Evolutionary conservation across 1,140 invertebrate genomes (phyloP).

Genomic region (Lordiphosa stackelbergi): DNA sequence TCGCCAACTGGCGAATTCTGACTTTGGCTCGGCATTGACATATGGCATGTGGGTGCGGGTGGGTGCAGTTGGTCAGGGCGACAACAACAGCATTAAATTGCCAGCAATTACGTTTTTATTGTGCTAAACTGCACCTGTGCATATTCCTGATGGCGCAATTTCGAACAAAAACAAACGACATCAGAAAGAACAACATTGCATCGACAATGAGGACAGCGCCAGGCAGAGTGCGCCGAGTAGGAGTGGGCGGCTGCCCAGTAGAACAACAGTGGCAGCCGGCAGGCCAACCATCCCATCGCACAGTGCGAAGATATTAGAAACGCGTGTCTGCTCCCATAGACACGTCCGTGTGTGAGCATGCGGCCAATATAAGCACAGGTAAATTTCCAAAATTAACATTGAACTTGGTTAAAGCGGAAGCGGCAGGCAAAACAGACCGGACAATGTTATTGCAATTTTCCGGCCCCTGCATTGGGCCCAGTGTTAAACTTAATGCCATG

Average conservation of each 20-base stretch:
- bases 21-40: constrained; percentile 32
- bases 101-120: constrained; percentile 75
- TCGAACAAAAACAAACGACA: constrained; percentile 75
- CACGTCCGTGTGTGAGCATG: constrained; percentile 31
- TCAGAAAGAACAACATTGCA: constrained; percentile 73
- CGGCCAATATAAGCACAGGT: constrained; percentile 66
- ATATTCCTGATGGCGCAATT: constrained; percentile 76
- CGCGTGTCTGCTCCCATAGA: constrained; percentile 23
- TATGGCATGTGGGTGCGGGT: constrained; percentile 9
- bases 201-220: constrained; percentile 7
- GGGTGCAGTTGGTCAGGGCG: constrained; percentile 19
- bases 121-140: constrained; percentile 75
- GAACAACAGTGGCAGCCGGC: constrained; percentile 49
- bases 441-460: constrained; percentile 73
- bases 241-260: constrained; percentile 40
- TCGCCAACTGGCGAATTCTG: constrained; percentile 39
- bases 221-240: not conserved
- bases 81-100: constrained; percentile 71
- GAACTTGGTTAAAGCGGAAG: constrained; percentile 52
- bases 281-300: constrained; percentile 1
- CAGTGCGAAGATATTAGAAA: constrained; percentile 20
- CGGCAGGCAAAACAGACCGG: constrained; percentile 23
- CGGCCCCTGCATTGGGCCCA: constrained; percentile 52
- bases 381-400: constrained; percentile 74
- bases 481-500: constrained; percentile 49